These are phyloP conservation scores for Aricia agestis DNA, from an alignment of 1,140 invertebrate genomes.

Conservation along the genomic window DNA sequence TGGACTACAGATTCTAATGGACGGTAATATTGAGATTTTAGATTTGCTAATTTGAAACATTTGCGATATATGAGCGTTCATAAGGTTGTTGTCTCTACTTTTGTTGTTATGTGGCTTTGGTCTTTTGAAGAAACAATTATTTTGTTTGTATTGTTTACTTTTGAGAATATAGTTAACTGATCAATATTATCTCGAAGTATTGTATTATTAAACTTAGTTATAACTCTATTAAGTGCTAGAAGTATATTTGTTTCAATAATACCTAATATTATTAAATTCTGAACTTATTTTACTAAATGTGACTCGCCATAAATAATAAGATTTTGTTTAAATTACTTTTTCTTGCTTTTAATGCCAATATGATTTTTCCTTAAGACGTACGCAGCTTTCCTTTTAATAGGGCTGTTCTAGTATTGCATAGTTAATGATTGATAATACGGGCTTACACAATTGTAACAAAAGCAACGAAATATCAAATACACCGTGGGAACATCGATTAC, in stretches of 20 bases:
- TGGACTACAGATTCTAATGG: constrained; percentile 8
- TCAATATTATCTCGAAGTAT: too few species aligned
- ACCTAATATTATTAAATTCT: too few species aligned
- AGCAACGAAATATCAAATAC: not conserved
- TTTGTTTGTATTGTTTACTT: not conserved
- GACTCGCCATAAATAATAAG: too few species aligned
- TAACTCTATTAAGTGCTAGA: too few species aligned
- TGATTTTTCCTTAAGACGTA: not conserved
- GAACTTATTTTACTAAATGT: too few species aligned
- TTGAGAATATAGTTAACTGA: not conserved
- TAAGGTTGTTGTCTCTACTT: not conserved
- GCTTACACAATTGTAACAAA: constrained; percentile 1
- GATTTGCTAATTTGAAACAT: not conserved
- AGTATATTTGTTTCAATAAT: too few species aligned
- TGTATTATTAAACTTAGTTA: too few species aligned
- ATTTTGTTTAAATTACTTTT: too few species aligned
- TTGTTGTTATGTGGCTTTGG: too few species aligned
- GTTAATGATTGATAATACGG: constrained; percentile 3
- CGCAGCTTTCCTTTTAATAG: not conserved
- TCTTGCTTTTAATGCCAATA: too few species aligned
- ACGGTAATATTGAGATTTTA: not conserved
- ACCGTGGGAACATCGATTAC: not conserved
- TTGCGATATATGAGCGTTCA: not conserved
- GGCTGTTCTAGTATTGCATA: not conserved
- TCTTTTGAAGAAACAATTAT: not conserved